phyloP scores from a whole-genome alignment of 2,797 vertebrate species.

The Pseudocheirus occidentalis region DNA sequence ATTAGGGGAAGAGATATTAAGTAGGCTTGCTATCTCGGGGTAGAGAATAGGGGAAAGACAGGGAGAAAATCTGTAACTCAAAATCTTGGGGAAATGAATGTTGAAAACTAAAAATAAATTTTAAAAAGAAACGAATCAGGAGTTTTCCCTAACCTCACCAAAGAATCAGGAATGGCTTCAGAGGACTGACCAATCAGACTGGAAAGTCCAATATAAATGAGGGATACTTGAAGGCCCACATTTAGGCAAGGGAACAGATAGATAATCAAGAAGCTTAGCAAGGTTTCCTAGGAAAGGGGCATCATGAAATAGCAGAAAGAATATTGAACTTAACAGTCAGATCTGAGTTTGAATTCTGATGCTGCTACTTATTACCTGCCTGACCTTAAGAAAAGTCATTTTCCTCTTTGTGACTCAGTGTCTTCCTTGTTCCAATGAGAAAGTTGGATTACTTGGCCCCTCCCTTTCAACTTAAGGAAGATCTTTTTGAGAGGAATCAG shows the following conservation, averaged over 20 bases:
- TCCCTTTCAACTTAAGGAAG: not conserved
- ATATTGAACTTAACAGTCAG: not conserved
- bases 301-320: not conserved
- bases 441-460: not conserved
- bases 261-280: not conserved
- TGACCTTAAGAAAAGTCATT: not conserved
- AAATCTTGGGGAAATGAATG: too few species aligned
- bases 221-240: not conserved
- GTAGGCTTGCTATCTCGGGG: too few species aligned
- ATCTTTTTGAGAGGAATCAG: not conserved
- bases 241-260: not conserved
- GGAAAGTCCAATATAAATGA: not conserved
- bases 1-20: too few species aligned
- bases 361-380: not conserved
- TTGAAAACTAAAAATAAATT: too few species aligned
- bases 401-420: not conserved
- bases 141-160: not conserved
- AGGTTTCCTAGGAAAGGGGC: not conserved
- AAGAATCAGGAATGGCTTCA: not conserved
- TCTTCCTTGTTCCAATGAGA: not conserved
- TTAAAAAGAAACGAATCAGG: not conserved
- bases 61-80: too few species aligned
- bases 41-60: too few species aligned
- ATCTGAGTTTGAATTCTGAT: not conserved
- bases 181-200: not conserved